Evolutionary conservation across 2,888 invertebrate species (phyloP).

Genomic region (Strigamia transsilvanica): DNA sequence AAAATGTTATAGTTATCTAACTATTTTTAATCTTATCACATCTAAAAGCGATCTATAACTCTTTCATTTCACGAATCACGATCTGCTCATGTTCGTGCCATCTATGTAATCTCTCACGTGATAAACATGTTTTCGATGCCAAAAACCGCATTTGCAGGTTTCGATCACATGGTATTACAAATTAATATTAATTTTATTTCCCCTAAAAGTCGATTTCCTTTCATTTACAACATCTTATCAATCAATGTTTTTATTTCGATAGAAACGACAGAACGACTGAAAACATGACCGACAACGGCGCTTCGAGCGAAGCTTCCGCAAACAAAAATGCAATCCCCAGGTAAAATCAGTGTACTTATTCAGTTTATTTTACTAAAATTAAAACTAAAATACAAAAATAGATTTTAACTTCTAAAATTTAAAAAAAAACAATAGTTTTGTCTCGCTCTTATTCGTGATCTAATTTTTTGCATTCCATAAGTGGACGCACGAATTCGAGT

Average conservation of each 20-base stretch:
- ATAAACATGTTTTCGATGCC: not conserved
- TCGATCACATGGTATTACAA: not conserved
- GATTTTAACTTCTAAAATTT: not conserved
- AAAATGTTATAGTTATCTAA: not conserved
- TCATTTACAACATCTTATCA: not conserved
- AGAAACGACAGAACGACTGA: not conserved
- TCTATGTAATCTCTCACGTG: not conserved
- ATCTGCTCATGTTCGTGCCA: not conserved
- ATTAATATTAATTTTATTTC: not conserved
- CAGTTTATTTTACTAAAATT: not conserved
- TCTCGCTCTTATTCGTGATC: too few relatives aligned
- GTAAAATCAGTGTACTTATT: not conserved
- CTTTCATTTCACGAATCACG: not conserved
- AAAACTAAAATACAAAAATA: not conserved
- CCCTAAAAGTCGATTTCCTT: not conserved
- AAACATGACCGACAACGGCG: constrained; percentile 8
- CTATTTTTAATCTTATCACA: not conserved
- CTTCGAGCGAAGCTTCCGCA: not conserved
- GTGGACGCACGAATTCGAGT: not conserved
- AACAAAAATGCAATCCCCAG: not conserved
- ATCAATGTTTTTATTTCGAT: not conserved
- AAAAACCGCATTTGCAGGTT: not conserved
- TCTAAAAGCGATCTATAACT: not conserved
- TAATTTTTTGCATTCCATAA: not conserved
- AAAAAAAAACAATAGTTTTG: not conserved